Evolutionary conservation across 2,888 invertebrate species (phyloP).

Genomic region (Lochmaea capreae): DNA sequence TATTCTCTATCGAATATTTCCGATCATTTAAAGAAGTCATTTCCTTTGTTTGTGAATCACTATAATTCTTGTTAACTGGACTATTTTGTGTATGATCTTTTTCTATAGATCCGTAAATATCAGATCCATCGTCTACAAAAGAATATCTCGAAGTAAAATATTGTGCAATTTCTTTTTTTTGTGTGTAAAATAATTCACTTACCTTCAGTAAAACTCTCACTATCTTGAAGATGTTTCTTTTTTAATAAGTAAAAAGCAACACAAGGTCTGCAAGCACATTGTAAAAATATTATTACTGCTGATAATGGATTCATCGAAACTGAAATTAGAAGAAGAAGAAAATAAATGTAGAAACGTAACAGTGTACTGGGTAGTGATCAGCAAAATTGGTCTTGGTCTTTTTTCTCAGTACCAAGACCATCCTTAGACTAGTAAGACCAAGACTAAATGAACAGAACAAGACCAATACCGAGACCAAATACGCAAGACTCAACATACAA

Average conservation of each 20-base stretch:
- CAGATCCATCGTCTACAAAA: neutral
- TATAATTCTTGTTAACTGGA: neutral
- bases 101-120: neutral
- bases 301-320: neutral
- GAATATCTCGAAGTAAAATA: neutral
- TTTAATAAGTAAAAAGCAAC: neutral
- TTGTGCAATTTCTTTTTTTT: neutral
- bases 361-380: too few species aligned
- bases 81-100: neutral
- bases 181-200: neutral
- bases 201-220: neutral
- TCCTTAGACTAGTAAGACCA: too few species aligned
- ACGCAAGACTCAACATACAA: too few species aligned
- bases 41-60: neutral
- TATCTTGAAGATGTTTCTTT: neutral
- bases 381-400: too few species aligned
- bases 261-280: neutral
- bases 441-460: too few species aligned
- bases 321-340: neutral
- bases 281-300: neutral
- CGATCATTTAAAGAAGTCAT: neutral
- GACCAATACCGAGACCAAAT: too few species aligned
- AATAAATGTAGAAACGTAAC: neutral
- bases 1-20: neutral
- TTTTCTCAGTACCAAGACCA: too few species aligned